Percentiles rank a stretch among this genome's conserved stretches.
Evolutionary conservation across 1,140 invertebrate species (phyloP).

Genomic region (Protaetia brevitarsis): DNA sequence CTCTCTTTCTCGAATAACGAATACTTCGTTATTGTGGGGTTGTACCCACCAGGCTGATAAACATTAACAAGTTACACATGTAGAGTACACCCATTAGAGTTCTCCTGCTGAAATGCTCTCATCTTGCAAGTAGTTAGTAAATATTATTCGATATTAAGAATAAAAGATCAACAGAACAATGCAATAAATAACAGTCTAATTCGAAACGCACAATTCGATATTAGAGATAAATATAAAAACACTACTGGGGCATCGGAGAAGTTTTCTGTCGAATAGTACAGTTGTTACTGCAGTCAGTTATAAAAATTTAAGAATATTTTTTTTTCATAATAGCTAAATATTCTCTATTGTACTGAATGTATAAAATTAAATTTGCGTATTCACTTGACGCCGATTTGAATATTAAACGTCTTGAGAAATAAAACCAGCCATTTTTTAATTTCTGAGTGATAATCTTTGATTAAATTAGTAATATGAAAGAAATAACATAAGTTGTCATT

Average conservation of each 20-base stretch:
- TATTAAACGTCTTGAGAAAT: too few relatives aligned
- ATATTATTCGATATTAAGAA: slow-evolving; percentile 9
- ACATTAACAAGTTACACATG: slow-evolving; percentile 22
- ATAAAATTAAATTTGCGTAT: too few relatives aligned
- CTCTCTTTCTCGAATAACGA: not conserved
- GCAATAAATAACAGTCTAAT: not conserved
- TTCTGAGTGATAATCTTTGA: too few relatives aligned
- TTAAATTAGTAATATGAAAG: too few relatives aligned
- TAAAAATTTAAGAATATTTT: too few relatives aligned
- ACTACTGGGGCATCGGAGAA: not conserved
- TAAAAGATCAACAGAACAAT: not conserved
- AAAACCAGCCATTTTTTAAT: too few relatives aligned
- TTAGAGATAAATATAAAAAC: not conserved
- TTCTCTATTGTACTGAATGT: too few relatives aligned
- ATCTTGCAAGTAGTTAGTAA: slow-evolving; percentile 28
- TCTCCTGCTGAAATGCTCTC: slow-evolving; percentile 25
- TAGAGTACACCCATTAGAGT: slow-evolving; percentile 24
- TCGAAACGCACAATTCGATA: not conserved
- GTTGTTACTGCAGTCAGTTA: too few relatives aligned
- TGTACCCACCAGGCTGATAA: slow-evolving; percentile 26
- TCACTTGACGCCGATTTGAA: too few relatives aligned
- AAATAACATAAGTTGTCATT: too few relatives aligned
- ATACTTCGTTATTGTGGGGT: not conserved
- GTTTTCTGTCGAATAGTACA: too few relatives aligned
- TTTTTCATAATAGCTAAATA: too few relatives aligned